These are phyloP conservation scores for Syrista parreyssii DNA, from an alignment of 2,888 invertebrate genomes.

Conservation along the genomic window DNA sequence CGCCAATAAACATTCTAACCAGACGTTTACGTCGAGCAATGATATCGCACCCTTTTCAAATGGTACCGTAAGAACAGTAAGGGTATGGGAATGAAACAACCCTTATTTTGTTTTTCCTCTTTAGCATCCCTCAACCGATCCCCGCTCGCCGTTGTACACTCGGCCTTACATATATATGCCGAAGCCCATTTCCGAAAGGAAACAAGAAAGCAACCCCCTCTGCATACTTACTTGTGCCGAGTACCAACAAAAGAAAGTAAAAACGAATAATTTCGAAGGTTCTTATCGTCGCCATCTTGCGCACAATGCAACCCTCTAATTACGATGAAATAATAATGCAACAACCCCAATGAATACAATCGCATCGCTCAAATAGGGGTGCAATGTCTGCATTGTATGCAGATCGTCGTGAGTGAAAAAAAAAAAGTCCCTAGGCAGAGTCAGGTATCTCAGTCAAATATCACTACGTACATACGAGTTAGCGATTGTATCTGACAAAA, in stretches of 20 bases:
- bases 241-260: neutral
- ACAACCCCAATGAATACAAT: neutral
- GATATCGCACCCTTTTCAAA: neutral
- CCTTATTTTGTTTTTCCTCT: neutral
- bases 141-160: neutral
- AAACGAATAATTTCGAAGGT: neutral
- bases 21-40: neutral
- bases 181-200: neutral
- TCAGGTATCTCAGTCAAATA: neutral
- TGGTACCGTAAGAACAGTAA: neutral
- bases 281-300: neutral
- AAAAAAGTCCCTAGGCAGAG: neutral
- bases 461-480: neutral
- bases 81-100: neutral
- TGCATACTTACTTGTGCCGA: neutral
- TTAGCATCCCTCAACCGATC: neutral
- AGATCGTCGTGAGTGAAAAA: neutral
- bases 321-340: neutral
- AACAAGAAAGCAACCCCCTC: neutral
- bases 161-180: neutral
- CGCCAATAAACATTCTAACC: neutral
- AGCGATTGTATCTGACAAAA: neutral
- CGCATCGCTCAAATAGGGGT: neutral
- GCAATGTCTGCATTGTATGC: neutral
- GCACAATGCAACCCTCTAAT: neutral